Percentiles rank a stretch among this genome's conserved stretches.
Conservation (phyloP, 30 jellyfish, hydroid and myxozoan genomes). For the Chrysaora quinquecirrha region DNA sequence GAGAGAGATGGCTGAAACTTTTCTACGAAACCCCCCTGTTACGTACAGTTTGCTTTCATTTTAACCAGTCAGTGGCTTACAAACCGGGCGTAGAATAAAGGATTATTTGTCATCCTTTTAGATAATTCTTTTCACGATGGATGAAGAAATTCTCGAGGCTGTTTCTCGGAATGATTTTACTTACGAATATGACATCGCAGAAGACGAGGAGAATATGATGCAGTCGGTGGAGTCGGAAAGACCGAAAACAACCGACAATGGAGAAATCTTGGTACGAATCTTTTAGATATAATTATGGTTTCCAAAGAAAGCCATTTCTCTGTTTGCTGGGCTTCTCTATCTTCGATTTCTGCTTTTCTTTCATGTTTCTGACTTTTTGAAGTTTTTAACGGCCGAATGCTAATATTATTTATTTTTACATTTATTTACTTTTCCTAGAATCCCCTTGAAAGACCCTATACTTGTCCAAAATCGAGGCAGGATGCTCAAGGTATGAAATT, state of each 20-base stretch:
- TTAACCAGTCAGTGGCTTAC: no score
- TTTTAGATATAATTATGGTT: no score
- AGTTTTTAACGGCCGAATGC: no score
- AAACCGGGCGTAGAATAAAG: no score
- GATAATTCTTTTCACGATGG: slow-evolving; percentile 92
- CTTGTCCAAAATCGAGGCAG: slow-evolving; percentile 85
- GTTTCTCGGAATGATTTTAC: slow-evolving; percentile 87
- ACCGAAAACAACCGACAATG: slow-evolving; percentile 88
- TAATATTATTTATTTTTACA: no score
- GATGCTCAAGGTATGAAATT: slow-evolving; percentile 14
- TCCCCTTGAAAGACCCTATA: slow-evolving; percentile 75
- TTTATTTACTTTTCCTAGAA: slow-evolving; percentile 17
- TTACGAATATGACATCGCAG: slow-evolving; percentile 68
- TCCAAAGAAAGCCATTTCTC: neutral
- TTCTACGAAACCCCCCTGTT: no score
- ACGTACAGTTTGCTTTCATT: no score
- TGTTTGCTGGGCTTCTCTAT: no score
- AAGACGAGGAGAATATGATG: slow-evolving; percentile 77
- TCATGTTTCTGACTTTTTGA: no score
- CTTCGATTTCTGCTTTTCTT: no score
- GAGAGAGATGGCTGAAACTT: no score
- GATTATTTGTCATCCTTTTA: neutral
- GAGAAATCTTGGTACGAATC: slow-evolving; percentile 26
- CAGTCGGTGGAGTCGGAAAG: slow-evolving; percentile 80
- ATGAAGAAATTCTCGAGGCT: slow-evolving; percentile 88